Percentiles rank a stretch among this genome's conserved stretches.
Conservation (phyloP, 1,140 invertebrate genomes). For the Drosophila saltans region DNA sequence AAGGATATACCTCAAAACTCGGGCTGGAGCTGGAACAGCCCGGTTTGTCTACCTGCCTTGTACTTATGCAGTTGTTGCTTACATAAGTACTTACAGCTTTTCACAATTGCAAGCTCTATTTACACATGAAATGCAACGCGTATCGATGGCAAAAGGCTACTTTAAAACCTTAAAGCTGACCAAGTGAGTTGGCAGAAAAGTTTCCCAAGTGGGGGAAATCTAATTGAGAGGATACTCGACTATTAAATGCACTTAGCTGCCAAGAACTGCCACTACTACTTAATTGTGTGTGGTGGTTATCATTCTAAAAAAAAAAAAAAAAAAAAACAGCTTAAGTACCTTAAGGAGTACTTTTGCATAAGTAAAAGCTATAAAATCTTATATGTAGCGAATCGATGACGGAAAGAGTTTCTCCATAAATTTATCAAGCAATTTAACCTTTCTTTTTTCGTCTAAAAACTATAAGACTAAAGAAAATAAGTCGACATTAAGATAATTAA, state of each 20-base stretch:
- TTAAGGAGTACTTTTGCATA: neutral
- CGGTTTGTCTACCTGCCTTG: slow-evolving; percentile 34
- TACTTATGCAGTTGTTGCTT: slow-evolving; percentile 42
- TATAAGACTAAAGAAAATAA: too few relatives aligned
- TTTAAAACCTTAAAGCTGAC: slow-evolving; percentile 24
- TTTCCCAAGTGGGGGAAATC: slow-evolving; percentile 12
- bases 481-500: too few relatives aligned
- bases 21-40: neutral
- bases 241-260: slow-evolving; percentile 61
- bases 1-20: neutral
- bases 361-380: neutral
- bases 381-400: neutral
- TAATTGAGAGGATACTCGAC: slow-evolving; percentile 62
- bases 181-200: neutral
- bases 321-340: neutral
- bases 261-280: neutral
- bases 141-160: slow-evolving; percentile 40
- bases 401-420: neutral
- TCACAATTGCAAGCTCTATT: slow-evolving; percentile 38
- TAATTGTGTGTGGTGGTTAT: neutral
- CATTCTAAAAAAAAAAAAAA: neutral
- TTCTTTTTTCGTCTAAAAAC: too few relatives aligned
- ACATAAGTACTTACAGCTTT: slow-evolving; percentile 54
- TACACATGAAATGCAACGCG: slow-evolving; percentile 54
- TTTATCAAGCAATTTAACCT: too few relatives aligned